These are phyloP conservation scores for Nephrotoma appendiculata DNA, from an alignment of 2,888 invertebrate genomes.

Conservation along the genomic window DNA sequence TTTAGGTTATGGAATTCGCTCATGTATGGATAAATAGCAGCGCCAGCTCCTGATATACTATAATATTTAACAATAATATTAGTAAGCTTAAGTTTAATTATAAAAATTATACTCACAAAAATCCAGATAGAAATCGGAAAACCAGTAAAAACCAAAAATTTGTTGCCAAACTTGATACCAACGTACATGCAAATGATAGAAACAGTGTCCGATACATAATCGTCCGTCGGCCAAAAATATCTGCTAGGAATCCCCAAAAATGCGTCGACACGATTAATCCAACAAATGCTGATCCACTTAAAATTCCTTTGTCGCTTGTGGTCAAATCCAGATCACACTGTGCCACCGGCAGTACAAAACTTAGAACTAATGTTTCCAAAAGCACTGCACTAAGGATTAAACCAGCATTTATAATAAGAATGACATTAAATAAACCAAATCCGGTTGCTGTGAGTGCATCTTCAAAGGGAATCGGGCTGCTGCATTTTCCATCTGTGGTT, in stretches of 20 bases:
- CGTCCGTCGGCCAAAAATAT: conserved; percentile 35
- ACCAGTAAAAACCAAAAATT: conserved; percentile 35
- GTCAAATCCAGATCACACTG: conserved; percentile 30
- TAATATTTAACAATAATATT: background rate
- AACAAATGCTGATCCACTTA: conserved; percentile 29
- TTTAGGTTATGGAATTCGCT: conserved; percentile 37
- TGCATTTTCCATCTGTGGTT: background rate
- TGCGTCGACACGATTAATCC: conserved; percentile 38
- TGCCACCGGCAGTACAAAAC: conserved; percentile 38
- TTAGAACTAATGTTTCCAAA: conserved; percentile 33
- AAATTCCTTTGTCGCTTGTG: conserved; percentile 28
- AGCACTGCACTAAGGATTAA: conserved; percentile 35
- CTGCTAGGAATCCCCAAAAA: conserved; percentile 41
- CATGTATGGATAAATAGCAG: conserved; percentile 36
- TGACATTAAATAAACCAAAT: conserved; percentile 37
- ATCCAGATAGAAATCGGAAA: conserved; percentile 36
- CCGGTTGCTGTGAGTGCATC: conserved; percentile 20
- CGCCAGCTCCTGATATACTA: conserved; percentile 33
- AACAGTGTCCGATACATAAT: conserved; percentile 34
- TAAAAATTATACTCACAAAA: conserved; percentile 29
- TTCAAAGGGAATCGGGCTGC: background rate
- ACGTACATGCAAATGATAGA: conserved; percentile 32
- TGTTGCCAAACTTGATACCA: conserved; percentile 35
- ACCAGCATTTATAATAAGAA: conserved; percentile 34
- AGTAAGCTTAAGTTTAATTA: background rate